Evolutionary conservation across 1,140 invertebrate species (phyloP).

Genomic region (Saccostrea glomerata): DNA sequence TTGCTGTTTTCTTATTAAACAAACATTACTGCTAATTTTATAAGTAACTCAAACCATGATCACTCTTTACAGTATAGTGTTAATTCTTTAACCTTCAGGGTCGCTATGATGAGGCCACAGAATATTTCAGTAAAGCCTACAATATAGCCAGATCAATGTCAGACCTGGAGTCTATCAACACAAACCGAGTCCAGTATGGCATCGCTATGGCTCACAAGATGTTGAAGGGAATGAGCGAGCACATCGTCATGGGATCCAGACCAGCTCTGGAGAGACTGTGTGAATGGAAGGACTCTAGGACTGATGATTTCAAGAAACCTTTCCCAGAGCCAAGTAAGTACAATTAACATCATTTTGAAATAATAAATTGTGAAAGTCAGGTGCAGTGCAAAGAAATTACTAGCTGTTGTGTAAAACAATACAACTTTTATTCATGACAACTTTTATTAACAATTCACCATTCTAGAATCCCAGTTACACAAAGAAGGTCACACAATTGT

Average conservation of each 20-base stretch:
- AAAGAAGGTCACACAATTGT: too few relatives aligned
- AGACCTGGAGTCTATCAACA: conserved; percentile 69
- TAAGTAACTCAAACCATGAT: neutral
- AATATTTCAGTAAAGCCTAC: conserved; percentile 78
- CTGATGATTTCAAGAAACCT: conserved; percentile 73
- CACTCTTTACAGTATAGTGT: neutral
- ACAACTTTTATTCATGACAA: too few relatives aligned
- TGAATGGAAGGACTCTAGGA: conserved; percentile 76
- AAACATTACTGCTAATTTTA: too few relatives aligned
- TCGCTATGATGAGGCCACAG: conserved; percentile 75
- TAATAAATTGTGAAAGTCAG: neutral
- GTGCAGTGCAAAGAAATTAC: too few relatives aligned
- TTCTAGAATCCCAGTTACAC: too few relatives aligned
- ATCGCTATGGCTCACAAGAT: conserved; percentile 77
- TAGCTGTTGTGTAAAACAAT: too few relatives aligned
- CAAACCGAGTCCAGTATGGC: conserved; percentile 76
- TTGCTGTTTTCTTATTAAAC: too few relatives aligned
- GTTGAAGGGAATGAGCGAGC: conserved; percentile 65
- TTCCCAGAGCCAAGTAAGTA: conserved; percentile 71
- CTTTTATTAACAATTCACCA: too few relatives aligned
- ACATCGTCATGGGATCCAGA: conserved; percentile 65
- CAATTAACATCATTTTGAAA: neutral
- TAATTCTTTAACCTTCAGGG: conserved; percentile 67
- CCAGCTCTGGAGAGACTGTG: conserved; percentile 69
- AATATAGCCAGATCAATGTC: conserved; percentile 75